Base-by-base conservation (phyloP, 2,888 invertebrate genomes). In the Limenitis camilla region DNA sequence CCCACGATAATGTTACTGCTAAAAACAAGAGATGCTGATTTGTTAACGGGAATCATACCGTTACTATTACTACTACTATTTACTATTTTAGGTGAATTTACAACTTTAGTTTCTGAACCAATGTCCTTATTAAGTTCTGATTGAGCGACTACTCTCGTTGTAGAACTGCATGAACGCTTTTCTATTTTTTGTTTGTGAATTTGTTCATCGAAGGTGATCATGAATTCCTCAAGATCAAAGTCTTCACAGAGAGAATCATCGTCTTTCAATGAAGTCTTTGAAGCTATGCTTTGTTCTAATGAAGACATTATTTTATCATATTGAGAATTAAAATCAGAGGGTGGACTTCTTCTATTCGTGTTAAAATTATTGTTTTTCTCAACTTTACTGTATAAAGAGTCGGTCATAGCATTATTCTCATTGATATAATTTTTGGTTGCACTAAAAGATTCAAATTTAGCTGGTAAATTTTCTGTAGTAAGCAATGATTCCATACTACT, bases 151-250 rank as follows among this genome's bases (percentile, higher is more conserved):
- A 87, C 70, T 63, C 87, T 79, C 65, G 87, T 87, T 28, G 85
- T 87, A 4, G 87, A 85, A 65, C 87, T 87, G 68, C 84, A 82
- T 47, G 82, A 81, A 64, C 89, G 78, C 71, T 81, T 81, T 68
- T 81, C 81, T 52, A 69, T 59, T 67, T 76, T 82, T 63, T 82
- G 81, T 68, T 81, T 87, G 61, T 76, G 68, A 52, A 85, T 84
- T 68, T 91, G 90, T 63, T 92, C 91, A 62, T 92, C 91, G 69
- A 92, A 91, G 58, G 91, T 89, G 62, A 90, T 90, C 78, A 92
- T 90, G 67, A 92, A 89, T 74, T 92, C 92, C 68, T 92, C 92
- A 58, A 87, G 76, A 71, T 87, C 87, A 61, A 92, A 90, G 69
- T 91, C 90, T 71, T 90, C 90, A 62, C 90, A 90, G 30, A 90